phyloP scores from a whole-genome alignment of 2,797 vertebrate species.

The Trematomus bernacchii region DNA sequence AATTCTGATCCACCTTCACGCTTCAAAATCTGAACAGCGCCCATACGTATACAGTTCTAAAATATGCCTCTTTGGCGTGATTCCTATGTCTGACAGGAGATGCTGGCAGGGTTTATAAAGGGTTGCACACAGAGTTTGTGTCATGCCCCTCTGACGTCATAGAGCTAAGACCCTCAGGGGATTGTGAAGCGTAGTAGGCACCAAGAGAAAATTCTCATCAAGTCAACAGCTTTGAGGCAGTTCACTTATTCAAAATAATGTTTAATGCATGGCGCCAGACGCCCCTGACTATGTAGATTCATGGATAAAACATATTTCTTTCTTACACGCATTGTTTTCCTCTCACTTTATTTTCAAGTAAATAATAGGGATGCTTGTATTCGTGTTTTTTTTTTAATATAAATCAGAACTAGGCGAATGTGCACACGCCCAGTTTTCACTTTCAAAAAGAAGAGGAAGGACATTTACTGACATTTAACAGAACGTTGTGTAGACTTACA shows the following conservation, averaged over 20 bases:
- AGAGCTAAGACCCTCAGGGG: conserved; percentile 12
- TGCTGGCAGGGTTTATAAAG: conserved; percentile 7
- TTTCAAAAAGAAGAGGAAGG: too few relatives aligned
- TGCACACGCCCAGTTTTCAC: too few relatives aligned
- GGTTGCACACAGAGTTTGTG: conserved; percentile 20
- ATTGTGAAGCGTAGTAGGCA: neutral
- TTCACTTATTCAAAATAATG: neutral
- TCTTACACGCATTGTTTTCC: neutral
- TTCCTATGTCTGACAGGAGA: conserved; percentile 16
- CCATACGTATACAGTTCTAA: neutral
- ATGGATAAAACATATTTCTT: neutral
- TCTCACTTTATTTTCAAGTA: too few relatives aligned
- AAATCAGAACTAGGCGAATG: too few relatives aligned
- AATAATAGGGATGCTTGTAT: too few relatives aligned
- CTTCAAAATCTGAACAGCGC: conserved; percentile 27
- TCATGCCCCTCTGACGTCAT: conserved; percentile 43
- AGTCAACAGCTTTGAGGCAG: neutral
- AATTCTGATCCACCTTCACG: conserved; percentile 25
- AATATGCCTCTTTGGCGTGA: conserved; percentile 1
- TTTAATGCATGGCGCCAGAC: too few relatives aligned
- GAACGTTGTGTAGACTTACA: too few relatives aligned
- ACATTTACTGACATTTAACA: too few relatives aligned
- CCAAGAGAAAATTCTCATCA: too few relatives aligned
- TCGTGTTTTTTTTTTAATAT: too few relatives aligned
- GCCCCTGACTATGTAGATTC: neutral